Evolutionary conservation across 2,113 vertebrate genomes (phyloP), one percentile per base, ranked within the genome.

Genomic region (Gnathonemus echidnorhynchus): DNA sequence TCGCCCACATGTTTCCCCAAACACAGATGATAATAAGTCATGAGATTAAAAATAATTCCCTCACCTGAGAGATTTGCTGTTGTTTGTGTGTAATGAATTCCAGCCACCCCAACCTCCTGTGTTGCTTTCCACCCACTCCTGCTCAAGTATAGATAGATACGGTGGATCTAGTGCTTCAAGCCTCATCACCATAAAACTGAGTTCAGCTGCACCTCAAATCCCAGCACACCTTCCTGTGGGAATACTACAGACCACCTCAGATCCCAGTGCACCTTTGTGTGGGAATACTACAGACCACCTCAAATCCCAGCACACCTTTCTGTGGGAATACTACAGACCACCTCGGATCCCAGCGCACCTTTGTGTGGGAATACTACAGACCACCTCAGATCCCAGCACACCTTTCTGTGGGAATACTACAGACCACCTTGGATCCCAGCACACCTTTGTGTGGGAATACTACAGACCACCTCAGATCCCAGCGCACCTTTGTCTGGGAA

Each of bases 31-130:
- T 93, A 95, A 94, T 93, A 93, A 93, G 92, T 92, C 93, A 93
- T 93, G 93, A 93, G 95, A 96, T 96, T 96, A 96, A 95, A 96
- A 49, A 87, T 13, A 95, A 94, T 93, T 94, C 94, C 94, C 95
- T 95, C 90, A 35, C 94, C 94, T 92, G 93, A 90, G 94, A 95
- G 94, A 49, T 95, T 95, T 96, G 95, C 95, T 96, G 95, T 96
- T 95, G 95, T 96, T 95, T 96, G 94, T 95, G 93, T 93, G 92
- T 95, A 95, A 96, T 96, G 95, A 96, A 96, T 96, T 96, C 95
- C 95, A 95, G 94, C 94, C 94, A 93, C 94, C 94, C 94, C 90
- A 91, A 94, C 94, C 93, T 92, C 93, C 90, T 24, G 90, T 91
- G 92, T 49, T 89, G 49, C 92, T 94, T 93, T 93, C 91, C 93